These are phyloP conservation scores for Leptinotarsa peninsularis DNA, from an alignment of 2,888 invertebrate genomes.

Conservation along the genomic window DNA sequence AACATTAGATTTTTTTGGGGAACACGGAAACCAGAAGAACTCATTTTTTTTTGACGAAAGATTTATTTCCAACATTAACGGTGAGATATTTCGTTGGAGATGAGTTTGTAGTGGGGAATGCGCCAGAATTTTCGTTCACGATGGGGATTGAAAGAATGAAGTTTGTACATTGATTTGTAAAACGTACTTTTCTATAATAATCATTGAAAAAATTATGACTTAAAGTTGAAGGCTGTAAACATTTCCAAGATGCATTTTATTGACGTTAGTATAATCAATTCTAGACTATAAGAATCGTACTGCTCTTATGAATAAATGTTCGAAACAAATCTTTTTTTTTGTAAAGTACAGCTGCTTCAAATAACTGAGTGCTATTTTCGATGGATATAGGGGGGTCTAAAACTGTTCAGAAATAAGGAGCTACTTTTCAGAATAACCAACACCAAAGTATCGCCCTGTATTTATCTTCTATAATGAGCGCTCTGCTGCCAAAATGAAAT, in stretches of 20 bases:
- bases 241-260: neutral
- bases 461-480: neutral
- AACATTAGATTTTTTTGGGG: neutral
- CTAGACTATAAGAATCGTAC: conserved; percentile 13
- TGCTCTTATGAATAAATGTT: conserved; percentile 20
- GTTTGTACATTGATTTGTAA: too few species aligned
- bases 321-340: neutral
- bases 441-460: neutral
- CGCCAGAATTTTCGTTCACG: too few species aligned
- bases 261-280: neutral
- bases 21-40: neutral
- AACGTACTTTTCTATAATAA: too few species aligned
- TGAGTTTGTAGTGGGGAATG: too few species aligned
- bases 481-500: conserved; percentile 10
- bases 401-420: too few species aligned
- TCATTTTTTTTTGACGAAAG: neutral
- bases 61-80: neutral
- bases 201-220: too few species aligned
- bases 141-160: too few species aligned
- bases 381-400: neutral
- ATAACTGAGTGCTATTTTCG: neutral
- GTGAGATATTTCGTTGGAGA: neutral
- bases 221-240: neutral
- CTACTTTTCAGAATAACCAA: neutral
- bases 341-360: conserved; percentile 2